phyloP scores from a whole-genome alignment of 2,888 invertebrate species.

The Drosophila paranaensis region DNA sequence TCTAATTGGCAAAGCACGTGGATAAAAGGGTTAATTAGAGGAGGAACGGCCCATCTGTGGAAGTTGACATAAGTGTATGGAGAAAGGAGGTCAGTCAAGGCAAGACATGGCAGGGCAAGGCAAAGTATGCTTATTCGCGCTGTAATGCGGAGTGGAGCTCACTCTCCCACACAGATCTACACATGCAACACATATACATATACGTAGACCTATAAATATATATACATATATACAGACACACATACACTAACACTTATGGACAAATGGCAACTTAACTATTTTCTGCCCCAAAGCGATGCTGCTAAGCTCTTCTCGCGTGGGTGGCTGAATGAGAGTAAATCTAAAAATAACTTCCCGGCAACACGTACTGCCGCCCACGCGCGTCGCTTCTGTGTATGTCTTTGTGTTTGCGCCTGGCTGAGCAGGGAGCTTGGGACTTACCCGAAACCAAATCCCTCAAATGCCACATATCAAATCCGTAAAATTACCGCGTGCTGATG shows the following conservation, averaged over 20 bases:
- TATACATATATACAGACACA: background rate
- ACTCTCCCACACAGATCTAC: slow-evolving; percentile 2
- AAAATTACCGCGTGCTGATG: slow-evolving; percentile 59
- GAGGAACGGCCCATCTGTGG: slow-evolving; percentile 41
- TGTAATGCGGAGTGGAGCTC: slow-evolving; percentile 53
- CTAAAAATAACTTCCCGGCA: slow-evolving; percentile 62
- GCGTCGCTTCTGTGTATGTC: slow-evolving; percentile 6
- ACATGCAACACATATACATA: background rate
- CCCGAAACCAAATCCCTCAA: slow-evolving; percentile 41
- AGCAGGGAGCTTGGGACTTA: slow-evolving; percentile 32
- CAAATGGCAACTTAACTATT: slow-evolving; percentile 60
- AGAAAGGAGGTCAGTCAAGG: slow-evolving; percentile 40
- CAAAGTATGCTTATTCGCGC: slow-evolving; percentile 59
- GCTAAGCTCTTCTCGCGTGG: slow-evolving; percentile 40
- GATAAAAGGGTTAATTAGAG: slow-evolving; percentile 73
- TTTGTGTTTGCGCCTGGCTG: slow-evolving; percentile 51
- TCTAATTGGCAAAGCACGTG: slow-evolving; percentile 41
- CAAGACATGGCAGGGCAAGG: slow-evolving; percentile 33
- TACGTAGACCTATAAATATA: background rate
- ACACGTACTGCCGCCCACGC: slow-evolving; percentile 44
- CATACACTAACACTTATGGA: slow-evolving; percentile 11
- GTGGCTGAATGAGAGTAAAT: slow-evolving; percentile 42
- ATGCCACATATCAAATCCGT: slow-evolving; percentile 41
- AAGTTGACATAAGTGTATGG: slow-evolving; percentile 14
- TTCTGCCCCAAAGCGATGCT: slow-evolving; percentile 63